Conservation (phyloP, 2,888 invertebrate genomes). For the Stomorhina lunata region DNA sequence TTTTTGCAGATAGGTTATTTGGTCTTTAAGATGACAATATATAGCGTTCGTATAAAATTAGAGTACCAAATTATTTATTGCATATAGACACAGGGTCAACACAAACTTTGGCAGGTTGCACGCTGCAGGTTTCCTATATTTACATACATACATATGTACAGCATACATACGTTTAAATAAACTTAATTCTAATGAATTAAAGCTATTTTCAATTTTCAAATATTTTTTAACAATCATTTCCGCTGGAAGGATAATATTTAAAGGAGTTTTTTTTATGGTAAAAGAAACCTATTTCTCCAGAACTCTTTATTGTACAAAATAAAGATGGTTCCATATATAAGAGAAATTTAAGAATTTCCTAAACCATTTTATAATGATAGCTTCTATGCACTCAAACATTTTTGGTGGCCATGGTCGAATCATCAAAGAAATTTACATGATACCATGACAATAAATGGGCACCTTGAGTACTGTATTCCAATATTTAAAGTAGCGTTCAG, state of each 20-base stretch:
- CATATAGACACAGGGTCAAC: too few relatives aligned
- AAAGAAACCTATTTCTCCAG: conserved; percentile 14
- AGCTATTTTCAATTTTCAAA: too few relatives aligned
- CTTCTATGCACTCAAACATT: conserved; percentile 38
- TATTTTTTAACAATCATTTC: not conserved
- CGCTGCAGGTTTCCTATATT: too few relatives aligned
- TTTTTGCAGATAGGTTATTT: too few relatives aligned
- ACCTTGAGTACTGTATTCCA: conserved; percentile 73
- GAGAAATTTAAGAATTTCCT: conserved; percentile 6
- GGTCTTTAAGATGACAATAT: too few relatives aligned
- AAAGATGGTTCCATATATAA: conserved; percentile 25
- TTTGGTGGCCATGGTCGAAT: conserved; percentile 35
- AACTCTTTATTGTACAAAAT: conserved; percentile 21
- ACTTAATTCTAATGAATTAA: too few relatives aligned
- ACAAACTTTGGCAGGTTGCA: too few relatives aligned
- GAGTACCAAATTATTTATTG: too few relatives aligned
- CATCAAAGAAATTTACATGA: conserved; percentile 33
- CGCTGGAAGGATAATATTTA: not conserved
- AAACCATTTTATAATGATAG: conserved; percentile 1
- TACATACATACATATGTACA: too few relatives aligned
- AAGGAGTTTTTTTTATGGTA: not conserved
- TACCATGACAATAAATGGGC: conserved; percentile 20
- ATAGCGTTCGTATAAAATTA: too few relatives aligned
- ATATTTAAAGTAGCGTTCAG: conserved; percentile 54
- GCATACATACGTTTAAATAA: too few relatives aligned